Evolutionary conservation across 1,140 invertebrate genomes (phyloP), one percentile per base, ranked within the genome.

Genomic region (Drosophila paulistorum): DNA sequence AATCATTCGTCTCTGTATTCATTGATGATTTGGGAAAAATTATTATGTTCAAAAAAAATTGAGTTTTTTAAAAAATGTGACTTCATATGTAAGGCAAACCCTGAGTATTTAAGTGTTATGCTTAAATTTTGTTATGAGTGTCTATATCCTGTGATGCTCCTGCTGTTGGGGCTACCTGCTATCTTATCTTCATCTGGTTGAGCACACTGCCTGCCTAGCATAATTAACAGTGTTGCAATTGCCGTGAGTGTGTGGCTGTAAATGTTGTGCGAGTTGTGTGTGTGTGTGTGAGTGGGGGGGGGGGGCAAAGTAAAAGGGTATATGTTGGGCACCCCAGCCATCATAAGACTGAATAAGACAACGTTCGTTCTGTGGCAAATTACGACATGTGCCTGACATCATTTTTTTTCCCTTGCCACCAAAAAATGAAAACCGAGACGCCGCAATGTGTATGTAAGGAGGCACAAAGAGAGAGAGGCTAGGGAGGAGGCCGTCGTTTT

Each of bases 381-480:
- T 80, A 85, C 80, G 81, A 89, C 84, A 84, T 89, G 84, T 78
- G 80, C 77, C 69, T 78, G 84, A 66, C 77, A 73, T 74, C 63
- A 72, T 67, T 75, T 59, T 72, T 54, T 9, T 55, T 42, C 62
- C 37, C 57, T 63, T 65, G 61, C 55, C 20, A 67, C 30, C 30
- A 30, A 30, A 30, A 30, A 30, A 30, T 30, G 30, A 30, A 78
- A 62, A 67, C 60, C 62, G 71, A 60, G 74, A 39, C 23, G 57
- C 41, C 41, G 30, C 30, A 9, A 57, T 20, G 4, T 20, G 14
- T 20, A 48, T 13, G 2, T 10, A 4, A 2, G 33, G 14, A 33
- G 13, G 26, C 7, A 13, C n/a, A n/a, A n/a, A n/a, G 13, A 10
- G 26, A n/a, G 33, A 10, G 42, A 60, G 9, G 57, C 20, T 5